A percentile compares a stretch with the other conserved stretches of the same genome.
phyloP scores from a whole-genome alignment of 2,797 vertebrate species.

The Cossypha caffra region DNA sequence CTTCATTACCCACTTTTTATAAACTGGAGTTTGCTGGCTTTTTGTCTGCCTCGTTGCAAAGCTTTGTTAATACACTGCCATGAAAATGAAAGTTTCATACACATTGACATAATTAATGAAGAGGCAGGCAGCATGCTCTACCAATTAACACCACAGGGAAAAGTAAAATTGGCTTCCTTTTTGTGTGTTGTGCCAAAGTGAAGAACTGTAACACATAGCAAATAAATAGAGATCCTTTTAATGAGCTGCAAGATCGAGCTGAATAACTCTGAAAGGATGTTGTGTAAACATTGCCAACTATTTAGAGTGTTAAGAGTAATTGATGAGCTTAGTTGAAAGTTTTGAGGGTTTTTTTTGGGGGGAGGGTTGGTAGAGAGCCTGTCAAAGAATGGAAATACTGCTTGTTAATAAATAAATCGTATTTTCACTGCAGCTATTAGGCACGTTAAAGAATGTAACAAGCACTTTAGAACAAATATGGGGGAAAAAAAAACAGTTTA shows the following conservation, averaged over 20 bases:
- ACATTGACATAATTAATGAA: slow-evolving; percentile 91
- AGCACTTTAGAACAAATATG: neutral
- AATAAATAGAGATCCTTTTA: slow-evolving; percentile 89
- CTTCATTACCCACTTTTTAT: slow-evolving; percentile 59
- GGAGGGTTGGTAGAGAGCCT: neutral
- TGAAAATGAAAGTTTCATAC: slow-evolving; percentile 83
- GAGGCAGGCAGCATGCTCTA: slow-evolving; percentile 86
- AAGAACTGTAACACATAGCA: slow-evolving; percentile 86
- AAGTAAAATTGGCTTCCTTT: slow-evolving; percentile 88
- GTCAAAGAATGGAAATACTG: neutral
- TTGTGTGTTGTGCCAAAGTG: slow-evolving; percentile 84
- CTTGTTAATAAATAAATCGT: slow-evolving; percentile 60
- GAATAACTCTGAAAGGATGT: slow-evolving; percentile 78
- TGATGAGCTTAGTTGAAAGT: slow-evolving; percentile 78
- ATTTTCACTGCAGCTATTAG: slow-evolving; percentile 12
- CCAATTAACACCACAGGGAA: slow-evolving; percentile 92
- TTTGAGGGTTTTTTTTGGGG: neutral
- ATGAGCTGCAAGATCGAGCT: slow-evolving; percentile 85
- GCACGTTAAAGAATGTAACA: slow-evolving; percentile 35
- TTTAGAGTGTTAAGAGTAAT: slow-evolving; percentile 81
- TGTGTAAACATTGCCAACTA: slow-evolving; percentile 82
- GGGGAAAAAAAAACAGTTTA: neutral
- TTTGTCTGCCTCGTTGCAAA: slow-evolving; percentile 73
- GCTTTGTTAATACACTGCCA: slow-evolving; percentile 78
- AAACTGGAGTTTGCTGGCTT: slow-evolving; percentile 58